These are phyloP conservation scores for Clarias laeviceps DNA, from an alignment of 2,797 vertebrate genomes.

Conservation along the genomic window DNA sequence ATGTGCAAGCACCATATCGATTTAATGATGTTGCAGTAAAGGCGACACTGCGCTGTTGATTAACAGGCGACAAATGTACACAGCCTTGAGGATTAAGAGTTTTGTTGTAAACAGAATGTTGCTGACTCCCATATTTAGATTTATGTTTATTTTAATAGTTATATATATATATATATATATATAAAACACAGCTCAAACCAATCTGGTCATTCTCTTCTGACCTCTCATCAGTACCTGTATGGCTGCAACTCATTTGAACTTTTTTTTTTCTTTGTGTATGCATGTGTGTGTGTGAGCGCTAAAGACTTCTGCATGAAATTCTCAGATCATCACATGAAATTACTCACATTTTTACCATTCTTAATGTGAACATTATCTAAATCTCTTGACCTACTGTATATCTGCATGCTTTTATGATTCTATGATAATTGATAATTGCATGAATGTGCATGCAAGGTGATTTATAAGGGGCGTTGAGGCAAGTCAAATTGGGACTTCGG, in stretches of 20 bases:
- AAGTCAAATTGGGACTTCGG: no score
- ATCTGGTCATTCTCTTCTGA: not conserved
- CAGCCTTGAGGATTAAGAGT: conserved; percentile 48
- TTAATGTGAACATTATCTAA: not conserved
- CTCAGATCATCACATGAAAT: not conserved
- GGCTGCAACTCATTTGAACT: not conserved
- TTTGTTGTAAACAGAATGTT: conserved; percentile 52
- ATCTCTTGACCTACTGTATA: not conserved
- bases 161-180: no score
- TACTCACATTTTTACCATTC: not conserved
- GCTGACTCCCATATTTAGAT: conserved; percentile 47
- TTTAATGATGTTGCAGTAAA: conserved; percentile 55
- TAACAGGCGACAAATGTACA: conserved; percentile 43
- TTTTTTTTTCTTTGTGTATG: not conserved
- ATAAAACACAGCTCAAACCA: not conserved
- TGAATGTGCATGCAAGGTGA: no score
- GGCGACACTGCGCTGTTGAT: conserved; percentile 38
- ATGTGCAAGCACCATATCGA: conserved; percentile 42
- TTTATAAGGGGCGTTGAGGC: no score
- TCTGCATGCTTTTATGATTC: not conserved
- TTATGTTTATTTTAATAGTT: not conserved
- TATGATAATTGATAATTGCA: no score
- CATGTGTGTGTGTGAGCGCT: not conserved
- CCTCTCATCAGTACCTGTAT: no score
- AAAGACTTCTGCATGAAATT: not conserved